Evolutionary conservation across 2,888 invertebrate genomes (phyloP), one percentile per base, ranked within the genome.

Genomic region (Rhagonycha fulva): DNA sequence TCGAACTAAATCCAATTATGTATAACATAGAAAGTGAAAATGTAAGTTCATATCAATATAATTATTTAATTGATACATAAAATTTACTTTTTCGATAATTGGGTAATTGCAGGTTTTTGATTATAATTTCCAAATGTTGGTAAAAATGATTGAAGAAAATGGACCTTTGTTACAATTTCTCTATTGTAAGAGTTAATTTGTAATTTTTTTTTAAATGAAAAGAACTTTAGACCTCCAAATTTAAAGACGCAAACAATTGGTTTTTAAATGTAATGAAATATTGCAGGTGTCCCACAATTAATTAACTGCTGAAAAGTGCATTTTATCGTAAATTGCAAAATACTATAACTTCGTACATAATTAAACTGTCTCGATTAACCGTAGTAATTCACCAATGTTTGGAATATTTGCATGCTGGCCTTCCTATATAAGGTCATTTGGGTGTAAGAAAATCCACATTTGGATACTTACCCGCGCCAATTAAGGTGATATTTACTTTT

Each of bases 351-450:
- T 66, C 19, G n/a, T 63, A 9, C 12, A 24, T 0, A 9, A 26
- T 12, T 14, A 66, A 66, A 14, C 23, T 24, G 24, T 24, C 19
- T 72, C 68, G 47, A 23, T 68, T 72, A 72, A 62, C 68, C 62
- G 61, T 26, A 63, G 26, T 19, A 68, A 62, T 30, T 14, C 28
- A 61, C 24, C 9, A 70, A 72, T 69, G 76, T 72, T 69, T 72
- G 28, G 61, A 76, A 72, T 70, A 72, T 32, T 72, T 76, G 72
- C 67, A 72, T 62, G 70, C 61, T 47, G 72, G 67, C 76, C 70
- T 72, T 70, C 69, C 68, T 76, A 76, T 76, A 76, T 72, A 76
- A 76, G 70, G 72, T 70, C 70, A 70, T 76, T 76, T 69, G 70
- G 69, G 69, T 76, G 66, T 66, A 62, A 63, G 66, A 70, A 69